Evolutionary conservation across 1,140 invertebrate genomes (phyloP).

Genomic region (Maconellicoccus hirsutus): DNA sequence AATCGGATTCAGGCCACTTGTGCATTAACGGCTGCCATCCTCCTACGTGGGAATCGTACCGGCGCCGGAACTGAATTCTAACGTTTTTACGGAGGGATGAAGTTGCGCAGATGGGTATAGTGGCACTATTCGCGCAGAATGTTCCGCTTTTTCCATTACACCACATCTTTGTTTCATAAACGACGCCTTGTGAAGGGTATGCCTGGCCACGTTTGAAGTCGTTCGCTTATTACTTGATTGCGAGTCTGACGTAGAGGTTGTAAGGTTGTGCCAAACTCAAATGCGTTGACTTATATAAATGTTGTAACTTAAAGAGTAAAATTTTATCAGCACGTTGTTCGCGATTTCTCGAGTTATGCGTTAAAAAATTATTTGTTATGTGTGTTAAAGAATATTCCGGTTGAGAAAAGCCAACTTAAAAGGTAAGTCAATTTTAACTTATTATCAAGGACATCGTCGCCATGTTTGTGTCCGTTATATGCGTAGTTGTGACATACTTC

Average conservation of each 20-base stretch:
- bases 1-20: background rate
- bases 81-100: background rate
- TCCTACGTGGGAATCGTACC: background rate
- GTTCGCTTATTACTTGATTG: background rate
- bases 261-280: background rate
- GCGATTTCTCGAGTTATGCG: background rate
- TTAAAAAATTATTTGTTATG: background rate
- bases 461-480: slow-evolving; percentile 9
- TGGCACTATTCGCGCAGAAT: background rate
- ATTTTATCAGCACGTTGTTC: background rate
- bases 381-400: background rate
- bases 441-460: background rate
- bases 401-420: background rate
- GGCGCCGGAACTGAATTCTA: background rate
- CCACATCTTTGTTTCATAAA: background rate
- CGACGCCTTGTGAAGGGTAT: slow-evolving; percentile 6
- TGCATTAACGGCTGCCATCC: background rate
- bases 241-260: slow-evolving; percentile 3
- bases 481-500: too few species aligned
- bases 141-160: slow-evolving; percentile 8
- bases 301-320: background rate
- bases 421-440: background rate
- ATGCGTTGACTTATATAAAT: background rate
- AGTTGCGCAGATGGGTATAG: background rate
- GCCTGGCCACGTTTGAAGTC: slow-evolving; percentile 11